Base-by-base conservation (phyloP, 2,113 vertebrate genomes). In the Gobiocypris rarus region DNA sequence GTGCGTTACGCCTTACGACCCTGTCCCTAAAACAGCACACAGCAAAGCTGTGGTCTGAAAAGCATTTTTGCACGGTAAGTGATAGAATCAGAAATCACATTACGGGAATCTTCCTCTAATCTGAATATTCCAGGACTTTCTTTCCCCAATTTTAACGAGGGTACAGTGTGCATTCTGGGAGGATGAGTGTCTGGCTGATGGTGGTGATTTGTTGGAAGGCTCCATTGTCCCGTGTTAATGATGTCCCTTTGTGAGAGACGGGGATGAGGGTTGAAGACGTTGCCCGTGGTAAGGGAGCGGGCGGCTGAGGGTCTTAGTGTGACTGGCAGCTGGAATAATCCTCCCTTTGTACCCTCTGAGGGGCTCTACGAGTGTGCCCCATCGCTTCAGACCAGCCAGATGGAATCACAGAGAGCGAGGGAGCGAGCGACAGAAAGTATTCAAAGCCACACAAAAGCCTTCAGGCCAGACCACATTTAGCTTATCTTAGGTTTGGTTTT, bases 311-410 rank as follows among this genome's bases (percentile, higher is more conserved):
- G 93, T 94, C 91, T 95, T 94, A 95, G 92, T 89, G 88, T 94
- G 94, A 95, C 92, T 95, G 94, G 93, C 94, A 95, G 94, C 94
- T 94, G 94, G 90, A 90, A 90, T 95, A 95, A 95, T 95, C 94
- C 93, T 86, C 85, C 92, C 91, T 95, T 95, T 95, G 94, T 94
- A 91, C 93, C 93, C 91, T 92, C 88, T 78, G 90, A 92, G 91
- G 90, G 91, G 92, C 93, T 92, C 92, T 92, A 89, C 92, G 92
- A 93, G 93, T 50, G 92, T 90, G 92, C 89, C 90, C 91, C 71
- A 87, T 91, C 91, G 87, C 89, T 89, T 86, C 91, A 93, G 93
- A 92, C 92, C 85, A 91, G 90, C 93, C 94, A 94, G 94, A 94
- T 94, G 94, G 94, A 93, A 90, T 86, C 87, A 59, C 77, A 38